Conservation (phyloP, 2,113 vertebrate species). For the Hepsetus odoe region DNA sequence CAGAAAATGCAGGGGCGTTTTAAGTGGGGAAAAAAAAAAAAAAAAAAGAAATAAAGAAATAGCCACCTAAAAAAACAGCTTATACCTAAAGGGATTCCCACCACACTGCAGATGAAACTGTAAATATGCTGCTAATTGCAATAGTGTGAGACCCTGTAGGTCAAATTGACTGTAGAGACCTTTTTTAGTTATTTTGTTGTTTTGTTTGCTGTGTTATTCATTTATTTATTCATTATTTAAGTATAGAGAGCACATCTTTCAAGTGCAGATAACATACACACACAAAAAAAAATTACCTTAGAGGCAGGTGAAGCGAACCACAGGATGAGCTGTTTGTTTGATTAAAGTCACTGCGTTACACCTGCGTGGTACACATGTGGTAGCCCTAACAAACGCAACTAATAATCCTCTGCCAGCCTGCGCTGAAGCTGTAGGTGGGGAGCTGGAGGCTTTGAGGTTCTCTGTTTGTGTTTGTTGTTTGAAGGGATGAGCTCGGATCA, state of each 20-base stretch:
- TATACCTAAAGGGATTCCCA: constrained; percentile 1
- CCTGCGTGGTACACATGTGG: constrained; percentile 11
- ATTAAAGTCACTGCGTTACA: constrained; percentile 18
- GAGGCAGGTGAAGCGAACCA: background rate
- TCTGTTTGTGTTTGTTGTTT: constrained; percentile 1
- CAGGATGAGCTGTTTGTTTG: background rate
- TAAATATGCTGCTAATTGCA: constrained; percentile 37
- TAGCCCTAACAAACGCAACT: background rate
- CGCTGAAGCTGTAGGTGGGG: background rate
- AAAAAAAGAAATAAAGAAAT: too few relatives aligned
- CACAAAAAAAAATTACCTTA: background rate
- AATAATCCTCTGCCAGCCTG: background rate
- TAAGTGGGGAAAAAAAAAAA: too few relatives aligned
- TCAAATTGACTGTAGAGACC: constrained; percentile 14
- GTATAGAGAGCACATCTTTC: constrained; percentile 6
- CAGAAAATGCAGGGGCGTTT: too few relatives aligned
- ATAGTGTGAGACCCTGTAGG: constrained; percentile 7
- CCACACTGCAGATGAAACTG: constrained; percentile 23
- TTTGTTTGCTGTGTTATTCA: too few relatives aligned
- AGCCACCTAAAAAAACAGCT: background rate
- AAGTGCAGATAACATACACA: constrained; percentile 6
- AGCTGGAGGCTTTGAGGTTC: background rate
- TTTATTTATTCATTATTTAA: constrained; percentile 3
- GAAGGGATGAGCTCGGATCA: background rate
- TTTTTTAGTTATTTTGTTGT: too few relatives aligned